Percentiles rank a stretch among this genome's conserved stretches.
Evolutionary conservation across 1,140 invertebrate species (phyloP).

Genomic region (Chelonus insularis): DNA sequence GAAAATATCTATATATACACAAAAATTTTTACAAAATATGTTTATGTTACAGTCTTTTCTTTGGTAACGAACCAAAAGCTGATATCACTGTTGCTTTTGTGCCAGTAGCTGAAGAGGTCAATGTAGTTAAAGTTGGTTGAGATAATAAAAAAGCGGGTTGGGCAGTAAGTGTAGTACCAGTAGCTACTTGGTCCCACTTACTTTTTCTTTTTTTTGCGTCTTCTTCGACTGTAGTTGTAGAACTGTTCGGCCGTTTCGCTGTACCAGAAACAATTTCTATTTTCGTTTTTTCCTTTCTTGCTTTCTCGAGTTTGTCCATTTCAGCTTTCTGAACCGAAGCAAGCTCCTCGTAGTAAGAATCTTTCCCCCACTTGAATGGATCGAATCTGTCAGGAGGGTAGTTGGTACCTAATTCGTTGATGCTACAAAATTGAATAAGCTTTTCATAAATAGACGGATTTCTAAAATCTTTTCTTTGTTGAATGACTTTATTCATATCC

Average conservation of each 20-base stretch:
- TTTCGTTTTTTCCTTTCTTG: slow-evolving; percentile 86
- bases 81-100: slow-evolving; percentile 87
- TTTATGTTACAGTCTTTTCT: slow-evolving; percentile 68
- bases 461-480: slow-evolving; percentile 88
- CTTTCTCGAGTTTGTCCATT: slow-evolving; percentile 91
- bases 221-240: slow-evolving; percentile 62
- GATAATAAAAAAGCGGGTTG: slow-evolving; percentile 58
- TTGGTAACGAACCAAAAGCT: slow-evolving; percentile 83
- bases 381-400: slow-evolving; percentile 92
- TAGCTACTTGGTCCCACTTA: slow-evolving; percentile 87
- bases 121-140: slow-evolving; percentile 65
- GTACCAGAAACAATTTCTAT: slow-evolving; percentile 87
- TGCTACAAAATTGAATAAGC: slow-evolving; percentile 88
- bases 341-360: slow-evolving; percentile 92
- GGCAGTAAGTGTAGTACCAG: slow-evolving; percentile 55
- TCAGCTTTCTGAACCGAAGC: slow-evolving; percentile 86
- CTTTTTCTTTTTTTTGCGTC: slow-evolving; percentile 78
- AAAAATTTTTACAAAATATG: slow-evolving; percentile 41
- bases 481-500: slow-evolving; percentile 89
- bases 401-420: slow-evolving; percentile 95
- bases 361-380: slow-evolving; percentile 86
- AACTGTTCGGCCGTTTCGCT: slow-evolving; percentile 66
- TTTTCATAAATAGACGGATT: slow-evolving; percentile 99
- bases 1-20: slow-evolving; percentile 38
- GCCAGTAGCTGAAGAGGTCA: slow-evolving; percentile 78